A percentile compares a stretch with the other conserved stretches of the same genome.
phyloP scores from a whole-genome alignment of 2,113 vertebrate species.

The Chionodraco myersi region DNA sequence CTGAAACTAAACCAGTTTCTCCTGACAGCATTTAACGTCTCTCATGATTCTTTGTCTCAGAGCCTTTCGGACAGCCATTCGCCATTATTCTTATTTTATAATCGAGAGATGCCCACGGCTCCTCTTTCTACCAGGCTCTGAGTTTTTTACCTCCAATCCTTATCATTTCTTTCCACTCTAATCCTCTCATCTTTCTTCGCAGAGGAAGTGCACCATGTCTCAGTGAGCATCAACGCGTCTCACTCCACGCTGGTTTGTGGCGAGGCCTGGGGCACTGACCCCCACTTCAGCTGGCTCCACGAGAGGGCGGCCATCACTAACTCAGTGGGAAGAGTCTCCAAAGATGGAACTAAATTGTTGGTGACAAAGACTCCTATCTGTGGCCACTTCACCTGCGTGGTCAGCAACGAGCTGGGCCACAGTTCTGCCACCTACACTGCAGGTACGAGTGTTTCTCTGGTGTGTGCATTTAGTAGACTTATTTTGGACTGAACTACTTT shows the following conservation, averaged over 20 bases:
- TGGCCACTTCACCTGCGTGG: constrained; percentile 83
- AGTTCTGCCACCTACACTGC: constrained; percentile 79
- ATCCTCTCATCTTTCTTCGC: constrained; percentile 19
- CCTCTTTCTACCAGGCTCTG: constrained; percentile 13
- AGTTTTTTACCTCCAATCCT: constrained; percentile 25
- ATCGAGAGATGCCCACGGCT: constrained; percentile 39
- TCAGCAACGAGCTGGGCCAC: constrained; percentile 81
- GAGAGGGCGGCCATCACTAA: constrained; percentile 65
- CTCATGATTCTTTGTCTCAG: constrained; percentile 67
- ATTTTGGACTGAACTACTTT: not conserved
- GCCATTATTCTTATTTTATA: constrained; percentile 54
- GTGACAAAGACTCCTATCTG: constrained; percentile 71
- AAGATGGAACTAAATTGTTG: constrained; percentile 69
- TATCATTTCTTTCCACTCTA: constrained; percentile 12
- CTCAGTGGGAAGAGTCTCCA: constrained; percentile 70
- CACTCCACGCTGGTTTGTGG: constrained; percentile 77
- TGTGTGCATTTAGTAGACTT: not conserved
- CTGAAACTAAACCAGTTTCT: constrained; percentile 62
- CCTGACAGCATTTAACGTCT: constrained; percentile 65
- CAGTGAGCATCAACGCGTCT: constrained; percentile 82
- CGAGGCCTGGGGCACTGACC: constrained; percentile 84
- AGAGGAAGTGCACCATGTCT: constrained; percentile 83
- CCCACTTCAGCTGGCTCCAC: constrained; percentile 81
- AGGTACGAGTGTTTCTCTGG: constrained; percentile 50
- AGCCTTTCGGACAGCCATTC: constrained; percentile 30